Evolutionary conservation across 2,888 invertebrate species (phyloP).

Genomic region (Dicyrtomina minuta): DNA sequence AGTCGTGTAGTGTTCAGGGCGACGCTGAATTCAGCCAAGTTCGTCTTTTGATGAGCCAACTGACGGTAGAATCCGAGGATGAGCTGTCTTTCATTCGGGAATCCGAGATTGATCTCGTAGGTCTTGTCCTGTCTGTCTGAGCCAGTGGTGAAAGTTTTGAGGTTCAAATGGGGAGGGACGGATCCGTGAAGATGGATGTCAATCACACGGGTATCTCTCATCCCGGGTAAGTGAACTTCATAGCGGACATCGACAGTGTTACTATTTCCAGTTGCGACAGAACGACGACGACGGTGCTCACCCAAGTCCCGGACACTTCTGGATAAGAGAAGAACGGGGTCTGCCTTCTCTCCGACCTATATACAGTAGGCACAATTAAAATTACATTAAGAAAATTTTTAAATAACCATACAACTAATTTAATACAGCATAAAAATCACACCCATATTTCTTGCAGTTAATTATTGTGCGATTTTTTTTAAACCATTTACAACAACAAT

Average conservation of each 20-base stretch:
- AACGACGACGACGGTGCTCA: conserved; percentile 13
- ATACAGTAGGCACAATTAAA: no score
- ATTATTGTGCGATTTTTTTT: no score
- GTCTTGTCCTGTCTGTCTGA: not conserved
- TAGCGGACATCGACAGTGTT: conserved; percentile 22
- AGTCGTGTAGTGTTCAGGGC: conserved; percentile 22
- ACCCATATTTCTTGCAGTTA: no score
- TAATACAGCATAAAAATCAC: not conserved
- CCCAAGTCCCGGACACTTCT: conserved; percentile 12
- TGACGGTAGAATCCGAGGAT: conserved; percentile 1
- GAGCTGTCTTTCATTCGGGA: conserved; percentile 23
- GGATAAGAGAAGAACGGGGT: conserved; percentile 16
- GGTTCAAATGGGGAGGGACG: conserved; percentile 15
- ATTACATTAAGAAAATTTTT: not conserved
- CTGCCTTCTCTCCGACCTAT: conserved; percentile 19
- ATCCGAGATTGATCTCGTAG: conserved; percentile 19
- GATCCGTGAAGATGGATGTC: conserved; percentile 28
- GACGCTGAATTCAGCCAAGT: conserved; percentile 16
- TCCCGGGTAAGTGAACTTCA: conserved; percentile 30
- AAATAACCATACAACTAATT: no score
- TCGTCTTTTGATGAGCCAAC: not conserved
- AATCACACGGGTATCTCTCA: conserved; percentile 20
- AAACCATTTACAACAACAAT: no score
- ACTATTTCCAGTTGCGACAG: not conserved
- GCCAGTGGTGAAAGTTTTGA: conserved; percentile 23